These are phyloP conservation scores for Dromius quadrimaculatus DNA, from an alignment of 2,888 invertebrate species.

Conservation along the genomic window DNA sequence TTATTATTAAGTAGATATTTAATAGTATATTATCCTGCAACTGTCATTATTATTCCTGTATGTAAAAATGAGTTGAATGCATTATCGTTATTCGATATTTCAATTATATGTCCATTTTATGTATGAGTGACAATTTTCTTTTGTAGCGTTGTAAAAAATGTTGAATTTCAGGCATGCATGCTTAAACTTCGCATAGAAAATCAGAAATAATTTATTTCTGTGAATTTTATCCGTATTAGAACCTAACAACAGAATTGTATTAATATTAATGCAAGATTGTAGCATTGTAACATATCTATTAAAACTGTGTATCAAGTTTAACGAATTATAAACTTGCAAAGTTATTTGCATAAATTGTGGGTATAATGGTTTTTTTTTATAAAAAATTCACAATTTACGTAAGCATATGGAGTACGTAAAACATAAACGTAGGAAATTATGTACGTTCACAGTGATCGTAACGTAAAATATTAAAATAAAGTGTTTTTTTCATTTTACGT, in stretches of 20 bases:
- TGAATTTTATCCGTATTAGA: slow-evolving; percentile 41
- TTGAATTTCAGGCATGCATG: slow-evolving; percentile 27
- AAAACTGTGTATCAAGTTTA: slow-evolving; percentile 38
- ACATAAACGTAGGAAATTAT: too few species aligned
- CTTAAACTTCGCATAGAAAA: slow-evolving; percentile 29
- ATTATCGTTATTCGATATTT: slow-evolving; percentile 3
- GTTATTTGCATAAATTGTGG: slow-evolving; percentile 31
- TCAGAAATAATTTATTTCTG: slow-evolving; percentile 38
- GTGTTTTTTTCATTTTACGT: too few species aligned
- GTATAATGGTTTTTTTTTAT: too few species aligned
- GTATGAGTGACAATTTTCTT: slow-evolving; percentile 11
- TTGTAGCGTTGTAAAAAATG: slow-evolving; percentile 27
- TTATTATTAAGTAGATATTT: not conserved
- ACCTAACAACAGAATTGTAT: slow-evolving; percentile 35
- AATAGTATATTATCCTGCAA: not conserved
- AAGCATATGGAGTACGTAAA: too few species aligned
- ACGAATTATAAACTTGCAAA: slow-evolving; percentile 36
- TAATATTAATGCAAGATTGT: slow-evolving; percentile 33
- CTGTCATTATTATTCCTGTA: not conserved
- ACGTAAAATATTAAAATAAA: too few species aligned
- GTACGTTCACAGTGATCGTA: too few species aligned
- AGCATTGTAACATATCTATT: slow-evolving; percentile 45
- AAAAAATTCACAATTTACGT: too few species aligned
- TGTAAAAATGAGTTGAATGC: not conserved
- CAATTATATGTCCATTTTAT: slow-evolving; percentile 23